A percentile compares a stretch with the other conserved stretches of the same genome.
These are phyloP conservation scores for Theonella swinhoei DNA, from an alignment of 37 sponge, comb jelly and placozoan genomes.

Conservation along the genomic window DNA sequence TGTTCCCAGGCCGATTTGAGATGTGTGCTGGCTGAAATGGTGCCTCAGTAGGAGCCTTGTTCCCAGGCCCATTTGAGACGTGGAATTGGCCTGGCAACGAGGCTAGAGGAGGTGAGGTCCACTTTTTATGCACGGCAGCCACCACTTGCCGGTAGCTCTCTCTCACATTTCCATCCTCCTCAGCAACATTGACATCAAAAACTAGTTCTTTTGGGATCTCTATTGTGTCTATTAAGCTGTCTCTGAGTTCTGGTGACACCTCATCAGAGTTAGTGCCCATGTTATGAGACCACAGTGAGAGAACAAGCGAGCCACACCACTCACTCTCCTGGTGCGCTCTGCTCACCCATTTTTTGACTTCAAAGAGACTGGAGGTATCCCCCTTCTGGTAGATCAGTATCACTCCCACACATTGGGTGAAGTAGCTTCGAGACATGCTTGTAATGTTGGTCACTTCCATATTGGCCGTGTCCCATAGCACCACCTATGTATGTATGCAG, in stretches of 20 bases:
- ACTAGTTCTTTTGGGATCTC: not conserved
- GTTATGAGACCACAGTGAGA: slow-evolving; percentile 14
- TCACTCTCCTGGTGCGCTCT: not conserved
- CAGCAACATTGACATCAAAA: not conserved
- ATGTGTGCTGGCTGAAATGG: too few species aligned
- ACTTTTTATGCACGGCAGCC: too few species aligned
- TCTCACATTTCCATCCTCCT: not conserved
- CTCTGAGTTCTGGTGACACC: not conserved
- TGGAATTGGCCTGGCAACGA: too few species aligned
- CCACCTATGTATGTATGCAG: slow-evolving; percentile 1
- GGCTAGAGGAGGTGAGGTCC: too few species aligned
- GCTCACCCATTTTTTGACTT: slow-evolving; percentile 17
- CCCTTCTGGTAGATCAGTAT: slow-evolving; percentile 28
- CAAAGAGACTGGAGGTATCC: not conserved
- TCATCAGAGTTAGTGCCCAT: not conserved
- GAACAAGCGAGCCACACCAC: not conserved
- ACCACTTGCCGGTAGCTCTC: not conserved
- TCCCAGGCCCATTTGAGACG: too few species aligned
- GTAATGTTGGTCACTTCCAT: slow-evolving; percentile 10
- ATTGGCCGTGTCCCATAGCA: slow-evolving; percentile 35
- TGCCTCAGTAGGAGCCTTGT: too few species aligned
- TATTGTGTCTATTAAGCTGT: not conserved
- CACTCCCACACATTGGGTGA: not conserved
- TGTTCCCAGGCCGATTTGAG: too few species aligned
- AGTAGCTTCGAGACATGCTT: slow-evolving; percentile 48